Conservation (phyloP, 92 coral and sea anemone species). For the Palythoa heliodiscus region DNA sequence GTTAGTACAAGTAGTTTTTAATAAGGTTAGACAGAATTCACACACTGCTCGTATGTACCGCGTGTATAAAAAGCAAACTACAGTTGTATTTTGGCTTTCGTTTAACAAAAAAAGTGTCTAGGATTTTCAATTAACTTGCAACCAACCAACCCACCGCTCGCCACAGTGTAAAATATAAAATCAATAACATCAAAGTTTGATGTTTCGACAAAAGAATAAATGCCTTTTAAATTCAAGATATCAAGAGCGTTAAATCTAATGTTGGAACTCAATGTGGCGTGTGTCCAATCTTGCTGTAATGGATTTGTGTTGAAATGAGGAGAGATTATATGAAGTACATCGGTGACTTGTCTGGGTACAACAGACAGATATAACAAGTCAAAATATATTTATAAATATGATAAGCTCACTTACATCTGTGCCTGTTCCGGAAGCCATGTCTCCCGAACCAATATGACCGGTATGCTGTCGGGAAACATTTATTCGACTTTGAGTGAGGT, state of each 20-base stretch:
- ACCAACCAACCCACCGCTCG: constrained; percentile 5
- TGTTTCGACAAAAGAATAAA: neutral
- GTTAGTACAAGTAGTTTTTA: neutral
- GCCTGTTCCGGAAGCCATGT: constrained; percentile 90
- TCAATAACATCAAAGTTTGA: neutral
- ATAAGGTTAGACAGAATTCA: neutral
- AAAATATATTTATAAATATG: constrained; percentile 24
- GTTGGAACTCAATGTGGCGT: constrained; percentile 12
- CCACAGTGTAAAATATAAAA: neutral
- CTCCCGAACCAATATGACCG: constrained; percentile 91
- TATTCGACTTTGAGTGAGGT: constrained; percentile 2
- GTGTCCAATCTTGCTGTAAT: neutral
- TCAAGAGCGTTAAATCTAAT: constrained; percentile 5
- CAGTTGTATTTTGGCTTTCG: neutral
- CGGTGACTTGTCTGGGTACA: neutral
- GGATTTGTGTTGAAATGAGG: constrained; percentile 21
- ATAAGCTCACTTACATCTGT: constrained; percentile 72
- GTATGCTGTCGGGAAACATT: constrained; percentile 69
- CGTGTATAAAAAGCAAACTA: neutral
- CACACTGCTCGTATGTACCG: neutral
- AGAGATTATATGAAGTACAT: neutral
- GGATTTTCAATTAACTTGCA: constrained; percentile 10
- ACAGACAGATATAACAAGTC: neutral
- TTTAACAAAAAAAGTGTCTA: neutral
- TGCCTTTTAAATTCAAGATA: neutral